Evolutionary conservation across 2,797 vertebrate species (phyloP).

Genomic region (Carcharodon carcharias): DNA sequence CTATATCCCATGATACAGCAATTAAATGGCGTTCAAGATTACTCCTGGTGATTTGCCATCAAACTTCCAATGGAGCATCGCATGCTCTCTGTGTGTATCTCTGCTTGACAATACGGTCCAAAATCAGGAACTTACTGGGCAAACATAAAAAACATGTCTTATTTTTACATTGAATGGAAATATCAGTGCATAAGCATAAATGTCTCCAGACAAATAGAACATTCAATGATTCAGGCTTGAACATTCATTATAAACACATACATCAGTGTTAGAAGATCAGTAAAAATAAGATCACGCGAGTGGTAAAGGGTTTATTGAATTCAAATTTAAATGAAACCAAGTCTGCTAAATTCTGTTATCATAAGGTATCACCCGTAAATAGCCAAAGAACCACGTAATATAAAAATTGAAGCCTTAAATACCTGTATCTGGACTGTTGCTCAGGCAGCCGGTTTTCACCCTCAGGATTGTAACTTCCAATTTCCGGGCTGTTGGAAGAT

Average conservation of each 20-base stretch:
- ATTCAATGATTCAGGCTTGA: not conserved
- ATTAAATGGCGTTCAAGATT: not conserved
- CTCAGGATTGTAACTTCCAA: conserved; percentile 64
- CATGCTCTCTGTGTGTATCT: not conserved
- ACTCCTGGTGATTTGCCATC: not conserved
- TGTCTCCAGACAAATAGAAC: not conserved
- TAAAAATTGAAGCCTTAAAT: conserved; percentile 34
- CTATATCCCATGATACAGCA: not conserved
- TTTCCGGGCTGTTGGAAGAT: conserved; percentile 63
- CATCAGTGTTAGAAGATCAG: not conserved
- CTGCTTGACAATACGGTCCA: not conserved
- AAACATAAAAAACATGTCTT: not conserved
- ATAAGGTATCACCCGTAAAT: not conserved
- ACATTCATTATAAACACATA: not conserved
- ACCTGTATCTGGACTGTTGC: conserved; percentile 45
- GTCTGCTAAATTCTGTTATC: not conserved
- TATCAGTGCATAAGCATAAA: not conserved
- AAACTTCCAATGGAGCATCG: not conserved
- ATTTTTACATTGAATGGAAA: not conserved
- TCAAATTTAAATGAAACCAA: not conserved
- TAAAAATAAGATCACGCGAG: not conserved
- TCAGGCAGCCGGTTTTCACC: conserved; percentile 49
- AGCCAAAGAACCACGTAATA: not conserved
- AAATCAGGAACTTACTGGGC: not conserved
- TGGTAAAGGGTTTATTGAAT: not conserved